Base-by-base conservation (phyloP, 2,888 invertebrate species). In the Galeopsomyia nigrocyanea region DNA sequence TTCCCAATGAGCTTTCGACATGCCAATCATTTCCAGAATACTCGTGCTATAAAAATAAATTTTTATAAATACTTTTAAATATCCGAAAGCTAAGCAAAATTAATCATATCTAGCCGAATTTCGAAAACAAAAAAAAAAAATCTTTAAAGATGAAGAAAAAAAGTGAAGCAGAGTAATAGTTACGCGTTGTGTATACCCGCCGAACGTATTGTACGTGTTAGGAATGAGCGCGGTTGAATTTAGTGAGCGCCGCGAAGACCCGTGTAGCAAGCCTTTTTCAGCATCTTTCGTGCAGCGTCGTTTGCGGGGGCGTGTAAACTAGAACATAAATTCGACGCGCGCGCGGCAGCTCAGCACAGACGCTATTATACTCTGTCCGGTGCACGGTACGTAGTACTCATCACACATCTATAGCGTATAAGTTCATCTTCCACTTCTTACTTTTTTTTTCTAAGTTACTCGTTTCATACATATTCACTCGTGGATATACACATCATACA, bases 271-370 rank as follows among this genome's bases (percentile, higher is more conserved):
- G 82, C 86, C 86, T 86, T 86, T 86, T 86, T 86, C 86, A 86
- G 86, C 85, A 85, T 82, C 84, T 82, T 84, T 81, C 83, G 74
- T 81, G 79, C 80, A 79, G 81, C 82, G 82, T 82, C 81, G 80
- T 79, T 82, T 81, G 86, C 83, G 86, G 84, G 86, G 86, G 86
- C 84, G 86, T 83, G 76, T 77, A 79, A 79, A 83, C 83, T 83
- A 86, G 86, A 85, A 85, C 86, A 85, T 86, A 86, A 84, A 86
- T 85, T 86, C 81, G 84, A 83, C 82, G 83, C 82, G 84, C 82
- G 80, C 81, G 81, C 80, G 84, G 83, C 81, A 75, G 78, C 78
- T 77, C 81, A 80, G 82, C 84, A 86, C 86, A 86, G 86, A 86
- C 84, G 86, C 86, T 83, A 82, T 84, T 82, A 81, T 83, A 83